Base-by-base conservation (phyloP, 2,888 invertebrate species). In the Nemotelus pantherinus region DNA sequence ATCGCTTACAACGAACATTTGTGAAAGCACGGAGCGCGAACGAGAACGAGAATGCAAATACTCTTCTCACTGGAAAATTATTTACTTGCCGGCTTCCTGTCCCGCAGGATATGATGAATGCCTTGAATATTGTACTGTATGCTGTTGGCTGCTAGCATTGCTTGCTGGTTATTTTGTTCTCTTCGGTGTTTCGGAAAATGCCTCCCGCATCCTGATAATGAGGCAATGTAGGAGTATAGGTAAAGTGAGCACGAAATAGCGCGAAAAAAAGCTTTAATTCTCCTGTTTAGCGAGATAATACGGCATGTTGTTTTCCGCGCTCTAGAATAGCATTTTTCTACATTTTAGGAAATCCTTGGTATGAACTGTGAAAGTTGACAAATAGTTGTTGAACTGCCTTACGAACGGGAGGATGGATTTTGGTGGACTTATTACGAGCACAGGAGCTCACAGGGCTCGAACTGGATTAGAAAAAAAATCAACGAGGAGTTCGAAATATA, bases 1-100 rank as follows among this genome's bases (percentile, higher is more conserved):
- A 79, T 79, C 77, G 77, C 77, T 79, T 79, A 79, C 79, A 79
- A 65, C 58, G 68, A 76, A 65, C 65, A 78, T 65, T 65, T 65
- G 65, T 47, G 65, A 65, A 65, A 10, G 53, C 71, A 50, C 10
- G 48, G 60, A 47, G 60, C 74, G 70, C 53, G 55, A 53, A 55
- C 53, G 70, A 70, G 25, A 25, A 53, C 70, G 47, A 70, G 25
- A 25, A 53, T 55, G 47, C 70, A 55, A 53, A 41, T 43, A 47
- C n/a, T 48, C 60, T 48, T 41, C 63, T 74, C 50, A 63, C 41
- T 63, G 64, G 77, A 77, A 79, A 79, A 79, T 78, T 77, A 79
- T 79, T 79, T 79, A 79, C 78, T 79, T 79, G 77, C 65, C 77
- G 72, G 70, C 55, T 71, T 72, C 64, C 67, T 48, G 48, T 48